A percentile compares a stretch with the other conserved stretches of the same genome.
Conservation (phyloP, 2,888 invertebrate genomes). For the Thumatha senex region DNA sequence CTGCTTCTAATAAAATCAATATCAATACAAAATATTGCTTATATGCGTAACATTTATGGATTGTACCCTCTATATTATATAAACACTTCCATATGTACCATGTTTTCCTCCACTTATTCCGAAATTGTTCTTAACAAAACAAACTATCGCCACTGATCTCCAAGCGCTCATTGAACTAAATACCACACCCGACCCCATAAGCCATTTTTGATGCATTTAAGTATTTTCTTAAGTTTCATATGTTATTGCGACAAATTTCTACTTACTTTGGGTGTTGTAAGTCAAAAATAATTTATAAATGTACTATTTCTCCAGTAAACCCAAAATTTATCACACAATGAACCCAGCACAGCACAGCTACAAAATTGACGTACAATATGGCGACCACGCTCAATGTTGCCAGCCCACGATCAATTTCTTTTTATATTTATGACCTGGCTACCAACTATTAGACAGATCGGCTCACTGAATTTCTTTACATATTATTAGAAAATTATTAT, state of each 20-base stretch:
- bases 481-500: no score
- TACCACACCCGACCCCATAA: conserved; percentile 64
- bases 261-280: conserved; percentile 57
- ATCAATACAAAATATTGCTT: conserved; percentile 50
- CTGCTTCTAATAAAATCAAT: conserved; percentile 20
- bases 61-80: conserved; percentile 29
- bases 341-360: conserved; percentile 55
- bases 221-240: neutral
- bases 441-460: no score
- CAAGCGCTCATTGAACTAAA: conserved; percentile 66
- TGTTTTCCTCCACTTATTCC: conserved; percentile 45
- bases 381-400: conserved; percentile 46
- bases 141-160: conserved; percentile 46
- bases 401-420: conserved; percentile 25
- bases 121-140: conserved; percentile 64
- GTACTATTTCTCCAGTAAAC: conserved; percentile 47
- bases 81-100: conserved; percentile 43
- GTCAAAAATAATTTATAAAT: conserved; percentile 45
- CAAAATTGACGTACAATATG: conserved; percentile 78
- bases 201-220: conserved; percentile 33
- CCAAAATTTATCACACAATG: conserved; percentile 49
- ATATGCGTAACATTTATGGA: conserved; percentile 21
- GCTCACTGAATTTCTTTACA: no score
- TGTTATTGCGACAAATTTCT: conserved; percentile 4
- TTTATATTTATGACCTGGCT: no score